Percentiles rank a stretch among this genome's conserved stretches.
These are phyloP conservation scores for Creontiades dilutus DNA, from an alignment of 2,888 invertebrate genomes.

Conservation along the genomic window DNA sequence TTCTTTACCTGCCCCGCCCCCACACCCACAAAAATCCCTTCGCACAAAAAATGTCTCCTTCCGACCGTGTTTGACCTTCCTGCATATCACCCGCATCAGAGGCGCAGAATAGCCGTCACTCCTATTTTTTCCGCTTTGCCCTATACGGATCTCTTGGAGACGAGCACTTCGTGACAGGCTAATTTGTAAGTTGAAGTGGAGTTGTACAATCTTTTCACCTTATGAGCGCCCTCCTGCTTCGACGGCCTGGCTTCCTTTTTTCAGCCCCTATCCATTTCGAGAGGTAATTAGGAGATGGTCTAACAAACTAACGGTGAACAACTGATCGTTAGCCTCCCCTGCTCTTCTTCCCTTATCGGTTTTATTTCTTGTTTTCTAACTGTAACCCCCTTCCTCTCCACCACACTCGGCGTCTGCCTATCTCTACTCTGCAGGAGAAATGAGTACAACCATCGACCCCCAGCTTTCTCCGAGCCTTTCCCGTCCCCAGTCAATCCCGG, in stretches of 20 bases:
- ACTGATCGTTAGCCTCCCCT: constrained; percentile 52
- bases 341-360: constrained; percentile 57
- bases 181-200: constrained; percentile 61
- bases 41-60: not conserved
- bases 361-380: constrained; percentile 58
- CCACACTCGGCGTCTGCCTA: not conserved
- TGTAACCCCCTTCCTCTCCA: not conserved
- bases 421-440: not conserved
- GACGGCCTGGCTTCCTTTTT: constrained; percentile 20
- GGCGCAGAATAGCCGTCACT: constrained; percentile 35
- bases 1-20: constrained; percentile 43
- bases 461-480: constrained; percentile 1
- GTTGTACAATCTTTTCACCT: constrained; percentile 49
- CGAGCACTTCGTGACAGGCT: constrained; percentile 18
- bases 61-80: constrained; percentile 12
- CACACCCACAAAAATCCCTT: not conserved
- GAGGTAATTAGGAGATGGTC: constrained; percentile 59
- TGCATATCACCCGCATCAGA: constrained; percentile 23
- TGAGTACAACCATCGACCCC: not conserved
- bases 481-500: not conserved
- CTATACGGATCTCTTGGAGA: constrained; percentile 15
- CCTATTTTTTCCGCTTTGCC: not conserved
- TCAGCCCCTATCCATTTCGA: constrained; percentile 53
- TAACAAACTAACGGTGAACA: constrained; percentile 65
- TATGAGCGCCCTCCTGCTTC: constrained; percentile 32